Base-by-base conservation (phyloP, 2,888 invertebrate genomes). In the Agrilus mali region DNA sequence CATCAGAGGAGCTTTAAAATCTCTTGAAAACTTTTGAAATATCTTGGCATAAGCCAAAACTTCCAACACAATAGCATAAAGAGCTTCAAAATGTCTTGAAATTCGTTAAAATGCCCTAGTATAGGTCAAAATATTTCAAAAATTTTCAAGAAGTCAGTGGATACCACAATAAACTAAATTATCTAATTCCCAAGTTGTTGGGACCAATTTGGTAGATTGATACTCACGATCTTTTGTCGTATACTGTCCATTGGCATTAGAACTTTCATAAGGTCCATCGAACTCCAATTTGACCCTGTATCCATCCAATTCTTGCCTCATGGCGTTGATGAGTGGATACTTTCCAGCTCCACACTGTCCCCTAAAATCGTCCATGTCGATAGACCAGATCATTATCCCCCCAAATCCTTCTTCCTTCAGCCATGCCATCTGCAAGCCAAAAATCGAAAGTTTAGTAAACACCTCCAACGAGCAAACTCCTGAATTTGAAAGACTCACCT, bases 321-420 rank as follows among this genome's bases (percentile, higher is more conserved):
- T 83, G 0, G 93, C 82, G 42, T 80, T 85, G 47, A 94, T 80
- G 37, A 95, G 71, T 0, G 95, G 95, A 64, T 85, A 95, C 60
- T 88, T 90, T 36, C 88, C 89, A 42, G 83, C 82, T 8, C 93
- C 92, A 58, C 95, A 95, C 8, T 81, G 78, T 8, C 93, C 93
- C 50, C 80, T 73, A 71, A 94, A 95, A 66, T 95, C 95, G 59
- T 95, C 95, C 89, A 94, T 86, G 59, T 95, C 94, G 20, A 94
- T 77, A 0, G 93, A 93, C 94, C 94, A 95, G 40, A 95, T 84
- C 90, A 95, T 95, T 44, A 94, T 89, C 15, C 95, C 95, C 34
- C 92, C 94, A 51, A 90, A 90, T 20, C 89, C 92, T 75, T 89
- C 87, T 60, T 90, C 88, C 63, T 88, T 90, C 46, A 93, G 71